Conservation (phyloP, 2,888 invertebrate genomes). For the Ptychoptera contaminata region DNA sequence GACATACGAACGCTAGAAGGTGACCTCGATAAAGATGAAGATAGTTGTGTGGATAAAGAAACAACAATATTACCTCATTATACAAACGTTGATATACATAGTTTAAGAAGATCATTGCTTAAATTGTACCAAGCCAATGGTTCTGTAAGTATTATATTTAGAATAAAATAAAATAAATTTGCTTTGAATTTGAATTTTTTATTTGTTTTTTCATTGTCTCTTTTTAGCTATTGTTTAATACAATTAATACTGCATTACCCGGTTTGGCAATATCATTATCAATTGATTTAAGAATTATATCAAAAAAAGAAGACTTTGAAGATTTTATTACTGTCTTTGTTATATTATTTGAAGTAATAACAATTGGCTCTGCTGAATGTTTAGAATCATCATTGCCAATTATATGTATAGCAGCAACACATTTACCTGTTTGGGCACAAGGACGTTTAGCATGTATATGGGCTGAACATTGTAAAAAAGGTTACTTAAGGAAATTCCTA, state of each 20-base stretch:
- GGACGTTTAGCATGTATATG: conserved; percentile 66
- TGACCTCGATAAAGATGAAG: conserved; percentile 78
- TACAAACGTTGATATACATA: conserved; percentile 43
- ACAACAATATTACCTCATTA: conserved; percentile 11
- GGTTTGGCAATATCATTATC: conserved; percentile 13
- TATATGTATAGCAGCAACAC: conserved; percentile 58
- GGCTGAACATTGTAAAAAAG: conserved; percentile 51
- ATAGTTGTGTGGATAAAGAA: conserved; percentile 38
- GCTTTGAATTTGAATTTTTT: conserved; percentile 28
- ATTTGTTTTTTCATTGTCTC: conserved; percentile 14
- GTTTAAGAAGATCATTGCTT: conserved; percentile 35
- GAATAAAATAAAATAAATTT: neutral
- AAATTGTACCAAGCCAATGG: conserved; percentile 19
- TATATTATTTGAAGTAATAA: conserved; percentile 66
- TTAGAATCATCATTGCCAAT: conserved; percentile 68
- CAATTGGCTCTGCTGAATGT: conserved; percentile 54
- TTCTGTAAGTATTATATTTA: conserved; percentile 11
- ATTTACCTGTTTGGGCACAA: conserved; percentile 55
- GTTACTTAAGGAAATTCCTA: conserved; percentile 44
- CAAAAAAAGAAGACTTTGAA: conserved; percentile 17
- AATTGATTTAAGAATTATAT: conserved; percentile 13
- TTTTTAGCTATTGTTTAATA: conserved; percentile 18
- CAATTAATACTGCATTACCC: conserved; percentile 18
- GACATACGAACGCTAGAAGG: conserved; percentile 55
- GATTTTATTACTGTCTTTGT: conserved; percentile 37